Base-by-base conservation (phyloP, 2,797 vertebrate genomes). In the Enteromius unitaeniatus region DNA sequence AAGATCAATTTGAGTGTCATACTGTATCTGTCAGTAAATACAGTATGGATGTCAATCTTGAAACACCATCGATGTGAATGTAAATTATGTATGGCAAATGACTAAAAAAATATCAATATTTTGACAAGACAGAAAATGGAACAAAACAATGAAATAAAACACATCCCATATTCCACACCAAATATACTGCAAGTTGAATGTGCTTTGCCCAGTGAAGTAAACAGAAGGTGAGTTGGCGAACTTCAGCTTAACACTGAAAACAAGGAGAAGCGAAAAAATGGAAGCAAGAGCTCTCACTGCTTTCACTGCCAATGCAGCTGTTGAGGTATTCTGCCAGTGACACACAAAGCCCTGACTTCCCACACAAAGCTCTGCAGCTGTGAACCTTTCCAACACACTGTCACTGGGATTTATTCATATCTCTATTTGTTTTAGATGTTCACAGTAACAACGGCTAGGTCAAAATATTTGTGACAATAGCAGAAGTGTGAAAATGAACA, bases 271-370 rank as follows among this genome's bases (percentile, higher is more conserved):
- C 62, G 88, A n/a, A 89, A 85, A 88, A 81, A 85, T 86, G 58
- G 74, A 89, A 67, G 83, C 17, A 28, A 31, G 88, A 79, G 77
- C 72, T n/a, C 83, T 87, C 86, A 85, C 78, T 89, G 65, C 78
- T 84, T 81, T 80, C 87, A 85, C 79, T 85, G 78, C 81, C 19
- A 78, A 65, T 88, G 85, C 86, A 87, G 89, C 88, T 88, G 90
- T 89, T 91, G 87, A 88, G 81, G 84, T 87, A 58, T 87, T 72
- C 79, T 87, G 88, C 85, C 90, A 91, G 69, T 83, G 87, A 87
- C 89, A 88, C 9, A 65, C 60, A 79, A 87, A 86, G 70, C 81
- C 53, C 70, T 90, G 90, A 91, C 55, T 89, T 86, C 64, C 83
- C 79, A 84, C 45, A 78, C 85, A 89, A 87, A 86, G 82, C 89